Base-by-base conservation (phyloP, 92 coral and sea anemone genomes). In the Palythoa caribaeorum region DNA sequence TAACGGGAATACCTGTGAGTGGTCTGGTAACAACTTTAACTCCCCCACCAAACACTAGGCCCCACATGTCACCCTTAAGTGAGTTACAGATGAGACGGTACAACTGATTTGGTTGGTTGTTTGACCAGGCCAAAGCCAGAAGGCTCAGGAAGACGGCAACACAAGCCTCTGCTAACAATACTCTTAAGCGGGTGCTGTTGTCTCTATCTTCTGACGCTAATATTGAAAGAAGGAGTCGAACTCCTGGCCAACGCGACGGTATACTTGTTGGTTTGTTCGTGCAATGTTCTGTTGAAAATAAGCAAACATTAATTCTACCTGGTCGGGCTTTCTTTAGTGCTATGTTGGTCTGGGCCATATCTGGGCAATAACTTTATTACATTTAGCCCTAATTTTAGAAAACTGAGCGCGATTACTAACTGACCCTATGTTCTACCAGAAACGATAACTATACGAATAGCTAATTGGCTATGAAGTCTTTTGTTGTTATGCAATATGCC, bases 221-320 rank as follows among this genome's bases (percentile, higher is more conserved):
- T 9, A 97, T 87, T 3, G 99, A 95, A 52, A 96, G 96, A 12
- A 97, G 90, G 51, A 97, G 92, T 10, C 98, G 98, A 11, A 95
- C 99, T 2, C 99, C 99, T 2, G 99, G 99, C 99, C 99, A 97
- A 71, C 93, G 94, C 62, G 94, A 84, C 0, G 99, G 96, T 15
- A 95, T 57, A 70, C 95, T 94, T 13, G 95, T 88, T 15, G 98
- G 99, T 38, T 66, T 86, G 39, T 79, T 35, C 62, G 77, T 78
- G 17, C 59, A 79, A 36, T 76, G 12, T 72, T 87, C 92, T 12
- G 90, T 35, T 16, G 74, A 44, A 15, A 17, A 35, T 11, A 52
- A 15, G 5, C 10, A 6, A 53, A 0, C 53, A 12, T 73, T 13
- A 21, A 4, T 3, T 1, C 14, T 9, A 13, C 8, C 63, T 17